Conservation (phyloP, 2,797 vertebrate genomes). For the Allobates femoralis region DNA sequence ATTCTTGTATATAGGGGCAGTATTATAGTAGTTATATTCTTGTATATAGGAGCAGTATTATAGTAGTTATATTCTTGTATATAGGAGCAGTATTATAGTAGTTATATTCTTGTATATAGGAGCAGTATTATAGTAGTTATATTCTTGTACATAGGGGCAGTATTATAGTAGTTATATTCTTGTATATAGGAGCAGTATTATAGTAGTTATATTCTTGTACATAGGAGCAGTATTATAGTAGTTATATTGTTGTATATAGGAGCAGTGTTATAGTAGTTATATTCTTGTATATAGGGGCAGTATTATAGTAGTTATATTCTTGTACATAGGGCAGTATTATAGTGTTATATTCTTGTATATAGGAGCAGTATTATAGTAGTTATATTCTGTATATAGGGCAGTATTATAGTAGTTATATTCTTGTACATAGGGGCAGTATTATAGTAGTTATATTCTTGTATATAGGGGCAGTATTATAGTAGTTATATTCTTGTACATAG, state of each 20-base stretch:
- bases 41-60: not conserved
- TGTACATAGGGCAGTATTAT: constrained; percentile 7
- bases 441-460: constrained; percentile 9
- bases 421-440: not conserved
- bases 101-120: no score
- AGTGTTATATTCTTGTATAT: constrained; percentile 9
- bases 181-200: not conserved
- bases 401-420: constrained; percentile 2
- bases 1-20: not conserved
- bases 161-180: no score
- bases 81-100: not conserved
- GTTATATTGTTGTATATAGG: constrained; percentile 4
- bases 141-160: no score
- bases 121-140: no score
- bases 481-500: constrained; percentile 20
- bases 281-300: not conserved
- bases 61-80: constrained; percentile 8
- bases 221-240: not conserved
- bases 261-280: not conserved
- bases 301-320: constrained; percentile 15
- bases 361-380: not conserved
- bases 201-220: constrained; percentile 6
- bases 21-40: not conserved
- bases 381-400: not conserved
- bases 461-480: no score